Conservation (phyloP, 2,888 invertebrate species). For the Andrena marginata region DNA sequence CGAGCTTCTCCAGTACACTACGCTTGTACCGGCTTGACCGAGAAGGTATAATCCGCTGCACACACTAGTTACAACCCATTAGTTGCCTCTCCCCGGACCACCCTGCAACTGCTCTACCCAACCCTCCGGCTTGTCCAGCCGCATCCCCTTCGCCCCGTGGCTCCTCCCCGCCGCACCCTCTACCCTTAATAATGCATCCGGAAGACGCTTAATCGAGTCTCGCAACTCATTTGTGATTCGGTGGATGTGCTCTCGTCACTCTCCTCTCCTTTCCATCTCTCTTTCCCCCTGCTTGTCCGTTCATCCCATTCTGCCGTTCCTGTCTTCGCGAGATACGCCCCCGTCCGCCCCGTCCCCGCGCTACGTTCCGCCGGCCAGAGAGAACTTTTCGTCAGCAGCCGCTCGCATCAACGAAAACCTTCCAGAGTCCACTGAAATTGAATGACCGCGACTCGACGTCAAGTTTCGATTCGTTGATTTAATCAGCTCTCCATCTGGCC, state of each 20-base stretch:
- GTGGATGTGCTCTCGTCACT: constrained; percentile 62
- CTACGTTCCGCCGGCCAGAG: constrained; percentile 15
- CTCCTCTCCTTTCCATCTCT: constrained; percentile 10
- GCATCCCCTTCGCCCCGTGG: not conserved
- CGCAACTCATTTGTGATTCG: constrained; percentile 73
- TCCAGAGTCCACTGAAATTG: constrained; percentile 60
- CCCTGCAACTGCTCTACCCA: constrained; percentile 19
- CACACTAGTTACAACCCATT: constrained; percentile 73
- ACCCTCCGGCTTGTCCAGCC: constrained; percentile 34
- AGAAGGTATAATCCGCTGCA: constrained; percentile 72
- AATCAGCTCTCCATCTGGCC: constrained; percentile 59
- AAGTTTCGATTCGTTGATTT: constrained; percentile 70
- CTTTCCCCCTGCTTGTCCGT: not conserved
- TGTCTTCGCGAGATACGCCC: not conserved
- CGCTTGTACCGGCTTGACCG: constrained; percentile 69
- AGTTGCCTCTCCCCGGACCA: constrained; percentile 56
- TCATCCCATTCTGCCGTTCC: not conserved
- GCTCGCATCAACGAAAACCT: constrained; percentile 58
- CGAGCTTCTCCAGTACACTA: constrained; percentile 50
- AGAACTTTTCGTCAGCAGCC: constrained; percentile 65
- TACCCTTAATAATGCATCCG: constrained; percentile 71
- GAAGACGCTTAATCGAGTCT: constrained; percentile 73
- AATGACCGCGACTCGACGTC: constrained; percentile 66
- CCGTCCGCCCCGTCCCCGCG: not conserved
- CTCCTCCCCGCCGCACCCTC: constrained; percentile 55